Evolutionary conservation across 2,797 vertebrate species (phyloP).

Genomic region (Brachyrhaphis roseni): DNA sequence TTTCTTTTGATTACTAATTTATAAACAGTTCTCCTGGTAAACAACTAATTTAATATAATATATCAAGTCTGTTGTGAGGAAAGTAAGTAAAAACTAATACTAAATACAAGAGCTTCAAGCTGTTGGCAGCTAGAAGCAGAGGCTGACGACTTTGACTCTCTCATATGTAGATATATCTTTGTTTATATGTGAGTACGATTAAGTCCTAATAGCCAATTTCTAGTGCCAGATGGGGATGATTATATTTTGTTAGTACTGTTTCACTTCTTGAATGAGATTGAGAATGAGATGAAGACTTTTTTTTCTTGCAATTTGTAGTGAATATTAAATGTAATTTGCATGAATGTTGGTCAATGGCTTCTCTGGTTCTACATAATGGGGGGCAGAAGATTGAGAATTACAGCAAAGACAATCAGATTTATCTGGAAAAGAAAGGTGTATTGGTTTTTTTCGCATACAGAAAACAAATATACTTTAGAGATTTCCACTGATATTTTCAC

Average conservation of each 20-base stretch:
- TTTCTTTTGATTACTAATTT: slow-evolving; percentile 60
- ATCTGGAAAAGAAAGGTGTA: neutral
- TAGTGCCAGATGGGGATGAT: slow-evolving; percentile 36
- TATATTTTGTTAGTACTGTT: slow-evolving; percentile 35
- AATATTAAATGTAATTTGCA: slow-evolving; percentile 22
- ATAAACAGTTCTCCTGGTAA: slow-evolving; percentile 28
- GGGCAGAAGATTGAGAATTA: neutral
- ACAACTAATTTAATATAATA: slow-evolving; percentile 13
- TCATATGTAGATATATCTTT: slow-evolving; percentile 26
- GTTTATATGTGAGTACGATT: slow-evolving; percentile 43
- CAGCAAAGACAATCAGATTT: neutral
- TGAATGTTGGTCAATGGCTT: slow-evolving; percentile 6
- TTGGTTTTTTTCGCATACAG: neutral
- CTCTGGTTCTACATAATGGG: neutral
- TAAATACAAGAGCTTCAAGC: slow-evolving; percentile 3
- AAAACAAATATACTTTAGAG: neutral
- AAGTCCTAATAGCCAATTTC: slow-evolving; percentile 49
- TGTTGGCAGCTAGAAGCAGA: slow-evolving; percentile 2
- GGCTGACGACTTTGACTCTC: slow-evolving; percentile 11
- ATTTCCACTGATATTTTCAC: slow-evolving; percentile 14
- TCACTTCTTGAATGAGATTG: slow-evolving; percentile 25
- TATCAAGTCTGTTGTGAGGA: slow-evolving; percentile 24
- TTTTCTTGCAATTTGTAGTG: slow-evolving; percentile 14
- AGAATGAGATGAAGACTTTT: slow-evolving; percentile 4
- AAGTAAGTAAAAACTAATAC: slow-evolving; percentile 19